These are phyloP conservation scores for Laticauda laticaudata DNA, from an alignment of 2,113 vertebrate species.

Conservation along the genomic window DNA sequence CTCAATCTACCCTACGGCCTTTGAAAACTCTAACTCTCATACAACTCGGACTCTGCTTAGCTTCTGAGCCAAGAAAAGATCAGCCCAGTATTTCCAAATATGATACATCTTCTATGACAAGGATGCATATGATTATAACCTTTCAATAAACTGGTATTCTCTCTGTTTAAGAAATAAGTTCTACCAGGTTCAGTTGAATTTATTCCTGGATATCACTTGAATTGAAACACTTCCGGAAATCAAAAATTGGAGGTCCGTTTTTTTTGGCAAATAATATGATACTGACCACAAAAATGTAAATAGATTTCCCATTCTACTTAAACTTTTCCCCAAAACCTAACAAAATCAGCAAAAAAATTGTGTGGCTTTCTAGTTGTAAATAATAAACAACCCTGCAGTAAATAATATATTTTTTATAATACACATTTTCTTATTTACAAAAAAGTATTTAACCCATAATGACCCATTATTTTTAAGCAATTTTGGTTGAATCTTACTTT, in stretches of 20 bases:
- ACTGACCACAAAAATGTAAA: neutral
- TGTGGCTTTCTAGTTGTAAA: neutral
- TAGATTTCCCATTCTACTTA: neutral
- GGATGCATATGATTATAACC: neutral
- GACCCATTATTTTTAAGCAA: neutral
- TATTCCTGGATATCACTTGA: neutral
- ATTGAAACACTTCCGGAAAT: too few relatives aligned
- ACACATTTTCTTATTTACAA: neutral
- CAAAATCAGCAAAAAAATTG: too few relatives aligned
- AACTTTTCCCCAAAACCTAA: neutral
- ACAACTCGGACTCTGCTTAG: neutral
- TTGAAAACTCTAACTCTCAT: neutral
- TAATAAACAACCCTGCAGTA: neutral
- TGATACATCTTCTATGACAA: neutral
- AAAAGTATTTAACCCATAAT: neutral
- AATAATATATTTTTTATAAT: neutral
- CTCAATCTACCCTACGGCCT: neutral
- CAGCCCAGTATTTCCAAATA: neutral
- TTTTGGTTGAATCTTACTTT: neutral
- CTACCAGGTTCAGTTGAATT: neutral
- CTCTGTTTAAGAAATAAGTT: neutral
- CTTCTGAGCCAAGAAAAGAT: neutral
- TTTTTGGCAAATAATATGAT: neutral
- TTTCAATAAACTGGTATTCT: neutral
- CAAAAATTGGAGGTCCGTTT: neutral